Evolutionary conservation across 2,113 vertebrate genomes (phyloP).

Genomic region (Phasianus colchicus): DNA sequence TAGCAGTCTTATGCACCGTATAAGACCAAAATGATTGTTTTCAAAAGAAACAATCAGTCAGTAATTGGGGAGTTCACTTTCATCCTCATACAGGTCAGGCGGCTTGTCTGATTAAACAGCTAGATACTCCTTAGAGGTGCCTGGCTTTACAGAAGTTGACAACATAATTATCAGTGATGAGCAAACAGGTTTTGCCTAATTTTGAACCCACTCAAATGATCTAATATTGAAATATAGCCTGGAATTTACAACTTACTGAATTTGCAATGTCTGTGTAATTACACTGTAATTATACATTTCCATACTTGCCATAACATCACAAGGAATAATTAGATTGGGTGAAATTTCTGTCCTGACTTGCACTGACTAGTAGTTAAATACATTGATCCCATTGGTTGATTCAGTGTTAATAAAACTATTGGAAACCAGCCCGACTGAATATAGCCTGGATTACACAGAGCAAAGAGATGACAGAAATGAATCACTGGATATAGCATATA

Average conservation of each 20-base stretch:
- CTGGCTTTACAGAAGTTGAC: conserved; percentile 23
- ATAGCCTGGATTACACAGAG: background rate
- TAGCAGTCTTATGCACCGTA: background rate
- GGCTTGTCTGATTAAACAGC: background rate
- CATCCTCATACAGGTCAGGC: background rate
- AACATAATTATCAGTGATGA: conserved; percentile 22
- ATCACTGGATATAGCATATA: background rate
- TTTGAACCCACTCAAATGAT: conserved; percentile 34
- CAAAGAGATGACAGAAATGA: background rate
- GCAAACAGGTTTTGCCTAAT: conserved; percentile 54
- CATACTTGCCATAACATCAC: conserved; percentile 52
- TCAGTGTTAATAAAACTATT: background rate
- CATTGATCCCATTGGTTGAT: conserved; percentile 32
- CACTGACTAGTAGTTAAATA: conserved; percentile 12
- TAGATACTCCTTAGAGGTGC: background rate
- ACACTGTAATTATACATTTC: conserved; percentile 59
- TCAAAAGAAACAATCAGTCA: background rate
- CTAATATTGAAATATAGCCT: conserved; percentile 61
- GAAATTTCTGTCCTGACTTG: conserved; percentile 35
- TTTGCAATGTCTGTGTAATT: conserved; percentile 31
- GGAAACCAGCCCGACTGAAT: background rate
- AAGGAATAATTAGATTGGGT: conserved; percentile 36
- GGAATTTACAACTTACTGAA: conserved; percentile 42
- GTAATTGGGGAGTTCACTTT: background rate
- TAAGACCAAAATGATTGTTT: background rate